phyloP scores from a whole-genome alignment of 2,113 vertebrate genomes.

The Equus quagga region DNA sequence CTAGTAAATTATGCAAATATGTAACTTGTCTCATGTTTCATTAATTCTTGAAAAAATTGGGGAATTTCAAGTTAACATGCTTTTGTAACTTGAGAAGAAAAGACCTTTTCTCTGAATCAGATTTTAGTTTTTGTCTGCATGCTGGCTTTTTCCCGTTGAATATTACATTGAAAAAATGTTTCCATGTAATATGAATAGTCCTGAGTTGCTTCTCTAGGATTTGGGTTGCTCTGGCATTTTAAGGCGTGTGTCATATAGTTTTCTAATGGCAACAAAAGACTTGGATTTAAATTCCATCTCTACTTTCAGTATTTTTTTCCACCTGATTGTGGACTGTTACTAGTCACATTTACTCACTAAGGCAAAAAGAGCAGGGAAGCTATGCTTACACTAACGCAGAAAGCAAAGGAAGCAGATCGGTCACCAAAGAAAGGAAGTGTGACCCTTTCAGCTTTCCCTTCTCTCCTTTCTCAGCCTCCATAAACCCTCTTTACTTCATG shows the following conservation, averaged over 20 bases:
- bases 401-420: neutral
- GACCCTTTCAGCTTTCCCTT: neutral
- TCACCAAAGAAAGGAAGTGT: neutral
- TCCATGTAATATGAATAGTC: neutral
- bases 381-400: neutral
- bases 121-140: neutral
- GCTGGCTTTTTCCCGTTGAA: neutral
- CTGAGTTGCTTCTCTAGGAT: neutral
- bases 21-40: neutral
- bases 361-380: neutral
- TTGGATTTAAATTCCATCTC: neutral
- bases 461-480: neutral
- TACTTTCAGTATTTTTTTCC: neutral
- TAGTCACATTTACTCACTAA: neutral
- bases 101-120: neutral
- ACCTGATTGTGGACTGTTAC: neutral
- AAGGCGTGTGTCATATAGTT: neutral
- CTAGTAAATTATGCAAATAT: neutral
- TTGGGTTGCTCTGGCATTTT: neutral
- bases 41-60: neutral
- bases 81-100: neutral
- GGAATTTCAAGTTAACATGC: neutral
- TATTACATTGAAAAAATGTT: neutral
- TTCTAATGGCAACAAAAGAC: neutral
- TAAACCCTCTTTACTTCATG: neutral